Percentiles rank a stretch among this genome's conserved stretches.
These are phyloP conservation scores for Eilema sororculum DNA, from an alignment of 2,888 invertebrate species.

Conservation along the genomic window DNA sequence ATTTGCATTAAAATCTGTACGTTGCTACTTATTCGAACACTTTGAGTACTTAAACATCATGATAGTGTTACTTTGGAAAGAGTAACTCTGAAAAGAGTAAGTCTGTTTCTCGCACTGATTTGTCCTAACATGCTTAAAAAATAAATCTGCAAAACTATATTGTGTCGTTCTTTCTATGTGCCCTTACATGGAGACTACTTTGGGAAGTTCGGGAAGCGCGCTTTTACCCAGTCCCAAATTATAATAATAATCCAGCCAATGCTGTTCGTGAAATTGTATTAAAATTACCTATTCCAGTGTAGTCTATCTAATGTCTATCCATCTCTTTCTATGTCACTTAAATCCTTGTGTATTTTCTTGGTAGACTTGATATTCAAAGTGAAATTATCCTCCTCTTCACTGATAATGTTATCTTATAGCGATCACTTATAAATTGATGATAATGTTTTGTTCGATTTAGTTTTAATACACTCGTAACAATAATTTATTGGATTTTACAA, in stretches of 20 bases:
- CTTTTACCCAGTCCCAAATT: not conserved
- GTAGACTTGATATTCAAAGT: not conserved
- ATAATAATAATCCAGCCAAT: not conserved
- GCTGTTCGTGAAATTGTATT: not conserved
- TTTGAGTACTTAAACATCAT: conserved; percentile 6
- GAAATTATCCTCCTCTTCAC: not conserved
- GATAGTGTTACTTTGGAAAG: not conserved
- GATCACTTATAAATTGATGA: no score
- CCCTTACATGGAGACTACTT: not conserved
- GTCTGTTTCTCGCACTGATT: not conserved
- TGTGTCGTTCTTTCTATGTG: not conserved
- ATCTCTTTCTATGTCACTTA: not conserved
- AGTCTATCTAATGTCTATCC: not conserved
- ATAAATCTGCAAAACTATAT: not conserved
- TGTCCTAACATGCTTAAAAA: not conserved
- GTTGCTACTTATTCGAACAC: conserved; percentile 13
- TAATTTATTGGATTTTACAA: no score
- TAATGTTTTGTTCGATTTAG: not conserved
- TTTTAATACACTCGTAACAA: not conserved
- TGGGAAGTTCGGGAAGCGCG: not conserved
- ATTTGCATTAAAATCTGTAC: conserved; percentile 39
- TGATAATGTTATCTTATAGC: not conserved
- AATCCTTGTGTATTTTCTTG: not conserved
- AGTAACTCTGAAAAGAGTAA: no score
- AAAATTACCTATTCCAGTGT: not conserved